These are phyloP conservation scores for Coreius guichenoti DNA, from an alignment of 2,797 vertebrate genomes.

Conservation along the genomic window DNA sequence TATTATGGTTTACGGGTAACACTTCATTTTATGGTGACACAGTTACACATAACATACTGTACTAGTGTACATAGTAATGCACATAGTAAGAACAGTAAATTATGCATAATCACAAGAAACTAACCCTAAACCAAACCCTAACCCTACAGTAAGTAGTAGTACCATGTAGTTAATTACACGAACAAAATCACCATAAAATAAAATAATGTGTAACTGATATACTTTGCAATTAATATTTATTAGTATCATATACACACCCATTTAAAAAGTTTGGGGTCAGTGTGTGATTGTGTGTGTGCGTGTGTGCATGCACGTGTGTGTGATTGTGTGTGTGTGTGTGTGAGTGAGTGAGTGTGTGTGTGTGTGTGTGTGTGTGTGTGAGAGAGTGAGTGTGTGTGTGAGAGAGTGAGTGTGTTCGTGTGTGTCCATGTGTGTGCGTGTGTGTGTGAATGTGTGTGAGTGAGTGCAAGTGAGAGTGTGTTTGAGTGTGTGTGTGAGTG, in stretches of 20 bases:
- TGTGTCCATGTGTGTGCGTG: no score
- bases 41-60: not conserved
- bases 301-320: no score
- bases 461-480: no score
- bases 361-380: no score
- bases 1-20: not conserved
- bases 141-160: not conserved
- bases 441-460: rapidly evolving
- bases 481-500: no score
- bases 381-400: rapidly evolving
- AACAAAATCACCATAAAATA: not conserved
- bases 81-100: not conserved
- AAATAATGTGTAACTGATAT: not conserved
- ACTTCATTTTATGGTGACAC: not conserved
- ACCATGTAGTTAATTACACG: not conserved
- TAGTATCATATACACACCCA: not conserved
- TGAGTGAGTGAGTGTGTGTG: no score
- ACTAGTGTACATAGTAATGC: not conserved
- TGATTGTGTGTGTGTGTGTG: no score
- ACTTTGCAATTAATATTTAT: not conserved
- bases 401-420: no score
- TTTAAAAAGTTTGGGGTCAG: not conserved
- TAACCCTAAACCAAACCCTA: no score
- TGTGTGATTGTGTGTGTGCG: no score
- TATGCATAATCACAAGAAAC: not conserved